A percentile compares a stretch with the other conserved stretches of the same genome.
phyloP scores from a whole-genome alignment of 2,888 invertebrate genomes.

The Agrochola litura region DNA sequence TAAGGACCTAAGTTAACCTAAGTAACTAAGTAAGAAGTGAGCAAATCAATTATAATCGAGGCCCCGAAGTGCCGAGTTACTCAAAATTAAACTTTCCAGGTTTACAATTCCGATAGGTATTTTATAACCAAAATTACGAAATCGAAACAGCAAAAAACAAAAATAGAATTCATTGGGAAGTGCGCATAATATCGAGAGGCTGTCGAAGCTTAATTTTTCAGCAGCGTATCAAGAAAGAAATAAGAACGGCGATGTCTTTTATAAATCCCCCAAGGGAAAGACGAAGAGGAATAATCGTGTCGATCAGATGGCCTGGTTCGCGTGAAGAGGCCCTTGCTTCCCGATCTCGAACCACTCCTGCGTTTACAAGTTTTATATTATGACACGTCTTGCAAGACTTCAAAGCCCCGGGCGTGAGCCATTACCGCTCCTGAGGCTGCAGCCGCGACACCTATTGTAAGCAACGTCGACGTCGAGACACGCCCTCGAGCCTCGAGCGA shows the following conservation, averaged over 20 bases:
- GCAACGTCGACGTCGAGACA: neutral
- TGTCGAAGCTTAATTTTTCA: constrained; percentile 50
- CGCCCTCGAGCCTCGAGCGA: constrained; percentile 18
- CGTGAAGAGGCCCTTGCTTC: constrained; percentile 73
- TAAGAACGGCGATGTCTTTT: constrained; percentile 62
- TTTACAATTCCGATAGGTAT: neutral
- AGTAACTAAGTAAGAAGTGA: neutral
- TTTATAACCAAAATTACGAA: constrained; percentile 1
- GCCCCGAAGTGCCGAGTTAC: neutral
- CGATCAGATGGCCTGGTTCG: constrained; percentile 81
- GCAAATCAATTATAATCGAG: neutral
- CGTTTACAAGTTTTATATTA: constrained; percentile 74
- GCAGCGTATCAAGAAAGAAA: constrained; percentile 48
- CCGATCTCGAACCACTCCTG: constrained; percentile 72
- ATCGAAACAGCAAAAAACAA: constrained; percentile 8
- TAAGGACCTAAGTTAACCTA: neutral
- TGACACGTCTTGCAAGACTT: constrained; percentile 73
- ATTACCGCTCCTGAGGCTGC: constrained; percentile 37
- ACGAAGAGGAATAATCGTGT: constrained; percentile 68
- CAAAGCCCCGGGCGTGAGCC: constrained; percentile 60
- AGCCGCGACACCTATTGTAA: constrained; percentile 37
- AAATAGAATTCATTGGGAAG: constrained; percentile 38
- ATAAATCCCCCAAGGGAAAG: constrained; percentile 56
- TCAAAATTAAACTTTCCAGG: neutral
- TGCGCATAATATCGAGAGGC: constrained; percentile 40